phyloP scores from a whole-genome alignment of 1,140 invertebrate genomes.

The Amphibalanus amphitrite region DNA sequence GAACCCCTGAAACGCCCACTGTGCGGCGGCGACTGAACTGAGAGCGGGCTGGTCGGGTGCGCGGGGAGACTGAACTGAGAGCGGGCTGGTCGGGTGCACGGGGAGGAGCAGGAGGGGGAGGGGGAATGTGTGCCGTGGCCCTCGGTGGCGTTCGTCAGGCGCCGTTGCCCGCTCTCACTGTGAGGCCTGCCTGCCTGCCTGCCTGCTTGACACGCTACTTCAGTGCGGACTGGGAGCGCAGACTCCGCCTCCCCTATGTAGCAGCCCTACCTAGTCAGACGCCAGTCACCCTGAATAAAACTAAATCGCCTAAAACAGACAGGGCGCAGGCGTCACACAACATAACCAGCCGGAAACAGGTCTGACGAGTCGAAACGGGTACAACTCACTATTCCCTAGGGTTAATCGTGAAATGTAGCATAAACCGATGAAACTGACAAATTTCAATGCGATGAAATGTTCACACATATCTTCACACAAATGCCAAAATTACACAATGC shows the following conservation, averaged over 20 bases:
- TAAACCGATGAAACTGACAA: too few relatives aligned
- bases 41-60: not conserved
- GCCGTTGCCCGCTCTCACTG: too few relatives aligned
- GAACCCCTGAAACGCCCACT: too few relatives aligned
- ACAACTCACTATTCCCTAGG: too few relatives aligned
- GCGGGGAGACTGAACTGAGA: too few relatives aligned
- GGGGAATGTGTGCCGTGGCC: not conserved
- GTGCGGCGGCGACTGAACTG: not conserved
- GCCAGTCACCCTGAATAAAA: not conserved
- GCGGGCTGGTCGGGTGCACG: not conserved
- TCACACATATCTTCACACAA: too few relatives aligned
- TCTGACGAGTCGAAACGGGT: too few relatives aligned
- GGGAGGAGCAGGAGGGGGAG: not conserved
- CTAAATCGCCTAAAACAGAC: constrained; percentile 1
- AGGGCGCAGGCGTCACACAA: not conserved
- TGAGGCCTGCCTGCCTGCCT: not conserved
- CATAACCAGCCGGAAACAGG: too few relatives aligned
- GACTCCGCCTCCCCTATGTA: not conserved
- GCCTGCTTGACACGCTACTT: not conserved
- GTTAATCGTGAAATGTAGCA: too few relatives aligned
- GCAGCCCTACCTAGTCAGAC: not conserved
- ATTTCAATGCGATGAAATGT: too few relatives aligned
- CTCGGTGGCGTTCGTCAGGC: not conserved
- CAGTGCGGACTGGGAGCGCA: too few relatives aligned
- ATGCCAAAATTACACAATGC: too few relatives aligned